Base-by-base conservation (phyloP, 2,113 vertebrate genomes). In the Phalacrocorax brasilianus region DNA sequence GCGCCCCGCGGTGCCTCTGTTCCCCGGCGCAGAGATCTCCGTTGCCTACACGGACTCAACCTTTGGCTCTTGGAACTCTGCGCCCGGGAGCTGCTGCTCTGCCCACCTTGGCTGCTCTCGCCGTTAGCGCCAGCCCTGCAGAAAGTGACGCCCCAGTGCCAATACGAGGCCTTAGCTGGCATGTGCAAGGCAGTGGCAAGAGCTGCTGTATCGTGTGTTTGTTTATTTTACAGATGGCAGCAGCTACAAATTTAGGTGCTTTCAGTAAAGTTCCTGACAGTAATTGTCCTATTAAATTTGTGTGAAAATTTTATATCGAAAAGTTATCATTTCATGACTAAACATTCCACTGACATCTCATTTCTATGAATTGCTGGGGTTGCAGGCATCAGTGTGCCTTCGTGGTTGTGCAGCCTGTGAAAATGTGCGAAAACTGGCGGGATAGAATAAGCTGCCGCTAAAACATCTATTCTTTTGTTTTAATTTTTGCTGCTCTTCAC, bases 11-110 rank as follows among this genome's bases (percentile, higher is more conserved):
- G 35, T 22, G 42, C 33, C 33, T 7, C 55, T 27, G 26, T 4
- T 24, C 62, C 61, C 52, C 1, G 44, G 33, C 11, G 7, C 59
- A 10, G 52, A 21, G 44, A 28, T 33, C 33, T 38, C n/a, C 3
- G 1, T 18, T 4, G 30, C 15, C 56, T 8, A 1, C 24, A 0
- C 2, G 3, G 28, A 9, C 4, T 16, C 47, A 9, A 30, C 3
- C 1, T 27, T 30, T 26, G 44, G 17, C 23, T 56, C 27, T 3
- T 19, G 17, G 26, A 8, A 1, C 28, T 27, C 9, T 18, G 24
- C 33, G 4, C 20, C 33, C 20, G 16, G 44, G 32, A 13, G 6
- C 3, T 7, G 49, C 61, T 19, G 38, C 23, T n/a, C 26, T 63
- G 27, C 49, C 27, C n/a, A 2, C 70, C 42, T 23, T 8, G 6